Evolutionary conservation across 2,888 invertebrate genomes (phyloP), one percentile per base, ranked within the genome.

Genomic region (Opisthograptis luteolata): DNA sequence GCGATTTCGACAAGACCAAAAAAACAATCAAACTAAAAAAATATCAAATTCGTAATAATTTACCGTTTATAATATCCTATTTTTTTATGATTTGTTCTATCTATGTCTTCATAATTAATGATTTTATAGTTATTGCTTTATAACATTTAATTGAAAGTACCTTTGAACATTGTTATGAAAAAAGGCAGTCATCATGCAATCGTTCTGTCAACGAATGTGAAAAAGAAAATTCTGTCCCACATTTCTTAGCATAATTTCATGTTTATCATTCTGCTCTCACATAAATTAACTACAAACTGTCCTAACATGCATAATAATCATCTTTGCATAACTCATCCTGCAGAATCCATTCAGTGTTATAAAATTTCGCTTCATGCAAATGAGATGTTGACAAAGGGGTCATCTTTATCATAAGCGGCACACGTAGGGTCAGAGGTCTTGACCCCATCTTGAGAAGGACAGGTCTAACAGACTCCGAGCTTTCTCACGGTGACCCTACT

Each of bases 361-460:
- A 68, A 68, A 69, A 72, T 73, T 73, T 80, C 59, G 82, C 81
- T 83, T 71, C 57, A 85, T 84, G 81, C 80, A 80, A 82, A 85
- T 83, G 30, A 50, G 39, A 55, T 70, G 66, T 64, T 22, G 25
- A 40, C 71, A 72, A 64, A 31, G 57, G 60, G 25, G 14, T 46
- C 17, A 36, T 48, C 27, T 20, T 55, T 55, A 63, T 61, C 34
- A 46, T 53, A 55, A 30, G 7, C 30, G 65, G 58, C 80, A 79
- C 80, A 79, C 82, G 77, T 76, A 70, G 84, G 88, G 88, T 88
- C 84, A 87, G 62, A 84, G 80, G 84, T 84, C 83, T 77, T 79
- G 84, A 87, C 81, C 84, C 77, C 66, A 70, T 69, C 67, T 69
- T 67, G 70, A 75, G 75, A n/a, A n/a, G n/a, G n/a, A 71, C 75